Evolutionary conservation across 2,797 vertebrate species (phyloP), one percentile per base, ranked within the genome.

Genomic region (Myripristis murdjan): DNA sequence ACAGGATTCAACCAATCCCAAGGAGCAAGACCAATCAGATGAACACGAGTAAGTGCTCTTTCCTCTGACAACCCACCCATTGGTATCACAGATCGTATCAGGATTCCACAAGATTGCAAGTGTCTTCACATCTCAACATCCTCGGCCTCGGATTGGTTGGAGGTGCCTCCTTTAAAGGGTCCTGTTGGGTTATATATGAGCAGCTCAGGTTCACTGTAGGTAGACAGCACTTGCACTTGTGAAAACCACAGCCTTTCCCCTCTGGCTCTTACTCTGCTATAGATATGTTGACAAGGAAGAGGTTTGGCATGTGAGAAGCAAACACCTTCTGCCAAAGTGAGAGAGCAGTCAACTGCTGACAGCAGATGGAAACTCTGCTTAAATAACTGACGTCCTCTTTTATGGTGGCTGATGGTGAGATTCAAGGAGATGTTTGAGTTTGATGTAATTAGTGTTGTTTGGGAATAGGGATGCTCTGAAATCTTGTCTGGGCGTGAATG

Each of bases 21-120:
- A 91, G 84, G 72, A 83, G 75, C 12, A 57, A 80, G 90, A 91
- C n/a, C 75, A 82, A 66, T 88, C 89, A 64, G 82, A 94, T 85
- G 63, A 55, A 75, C 91, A 89, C 0, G 92, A 95, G 98, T 99
- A 92, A 97, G 96, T 94, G 70, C 69, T 77, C 83, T 23, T 64
- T 22, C 20, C 46, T 22, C 23, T 33, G 22, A 5, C 14, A 49
- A 53, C 20, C 5, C 4, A 22, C 2, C 5, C 26, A 52, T 49
- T 33, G 10, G 54, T 76, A 59, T 81, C 15, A n/a, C 37, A 33
- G 31, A 39, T 53, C 26, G 22, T 63, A 26, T 57, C 15, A 51
- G 28, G 26, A 61, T 37, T 48, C 67, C 46, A 57, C 53, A 5
- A n/a, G 44, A 44, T 35, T 2, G 6, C 9, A 14, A 76, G 47